phyloP scores from a whole-genome alignment of 2,888 invertebrate species.

The Eristalinus sepulchralis region DNA sequence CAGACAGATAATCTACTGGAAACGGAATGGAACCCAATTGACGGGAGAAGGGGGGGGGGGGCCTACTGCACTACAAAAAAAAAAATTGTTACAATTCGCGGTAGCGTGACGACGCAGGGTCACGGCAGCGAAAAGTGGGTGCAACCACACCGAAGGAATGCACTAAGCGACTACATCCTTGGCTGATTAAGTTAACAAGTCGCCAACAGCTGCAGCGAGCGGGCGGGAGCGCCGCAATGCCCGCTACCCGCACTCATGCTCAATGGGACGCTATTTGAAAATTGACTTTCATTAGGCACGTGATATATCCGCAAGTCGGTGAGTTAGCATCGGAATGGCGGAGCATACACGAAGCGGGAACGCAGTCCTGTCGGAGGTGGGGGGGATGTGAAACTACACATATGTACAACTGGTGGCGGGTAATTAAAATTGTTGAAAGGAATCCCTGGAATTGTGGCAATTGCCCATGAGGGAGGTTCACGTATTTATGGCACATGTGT shows the following conservation, averaged over 20 bases:
- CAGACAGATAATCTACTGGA: not conserved
- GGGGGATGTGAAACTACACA: not conserved
- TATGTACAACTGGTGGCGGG: not conserved
- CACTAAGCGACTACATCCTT: conserved; percentile 64
- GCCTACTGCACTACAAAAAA: not conserved
- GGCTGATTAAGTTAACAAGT: conserved; percentile 66
- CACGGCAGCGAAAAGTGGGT: conserved; percentile 19
- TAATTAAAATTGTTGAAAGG: conserved; percentile 30
- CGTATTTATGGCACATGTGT: not conserved
- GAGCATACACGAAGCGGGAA: not conserved
- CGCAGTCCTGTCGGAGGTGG: not conserved
- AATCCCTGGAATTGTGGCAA: conserved; percentile 11
- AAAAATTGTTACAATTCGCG: not conserved
- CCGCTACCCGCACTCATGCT: not conserved
- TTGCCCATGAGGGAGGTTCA: not conserved
- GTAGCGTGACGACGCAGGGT: conserved; percentile 21
- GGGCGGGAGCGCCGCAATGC: not conserved
- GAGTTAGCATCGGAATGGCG: not conserved
- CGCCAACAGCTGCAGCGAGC: conserved; percentile 51
- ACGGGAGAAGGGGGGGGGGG: not conserved
- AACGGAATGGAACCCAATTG: conserved; percentile 12
- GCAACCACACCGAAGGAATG: conserved; percentile 43
- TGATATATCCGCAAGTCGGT: conserved; percentile 3
- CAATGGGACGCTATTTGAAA: conserved; percentile 34
- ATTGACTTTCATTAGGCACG: conserved; percentile 46